These are phyloP conservation scores for Manis javanica DNA, from an alignment of 2,797 vertebrate genomes.

Conservation along the genomic window DNA sequence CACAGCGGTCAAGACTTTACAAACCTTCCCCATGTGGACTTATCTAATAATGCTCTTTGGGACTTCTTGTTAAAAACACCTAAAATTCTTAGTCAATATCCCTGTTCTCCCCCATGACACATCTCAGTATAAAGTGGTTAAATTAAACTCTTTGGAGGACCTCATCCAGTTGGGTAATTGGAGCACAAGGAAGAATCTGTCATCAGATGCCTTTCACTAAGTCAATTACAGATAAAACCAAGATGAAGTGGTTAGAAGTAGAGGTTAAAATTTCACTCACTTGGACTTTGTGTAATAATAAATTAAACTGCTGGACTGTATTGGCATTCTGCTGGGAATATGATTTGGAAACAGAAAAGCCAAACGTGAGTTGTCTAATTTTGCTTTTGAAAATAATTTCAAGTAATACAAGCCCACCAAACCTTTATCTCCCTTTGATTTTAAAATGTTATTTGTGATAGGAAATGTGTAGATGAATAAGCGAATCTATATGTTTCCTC, in stretches of 20 bases:
- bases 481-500: background rate
- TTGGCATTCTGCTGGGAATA: constrained; percentile 61
- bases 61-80: constrained; percentile 68
- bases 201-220: constrained; percentile 58
- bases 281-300: constrained; percentile 74
- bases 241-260: constrained; percentile 68
- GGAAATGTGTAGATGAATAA: background rate
- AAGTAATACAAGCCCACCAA: constrained; percentile 40
- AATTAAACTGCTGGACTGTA: constrained; percentile 79
- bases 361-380: constrained; percentile 69
- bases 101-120: constrained; percentile 4
- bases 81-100: constrained; percentile 60
- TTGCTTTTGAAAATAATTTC: constrained; percentile 65
- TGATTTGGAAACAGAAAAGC: constrained; percentile 73
- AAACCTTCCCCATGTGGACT: constrained; percentile 26
- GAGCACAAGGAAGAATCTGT: constrained; percentile 64
- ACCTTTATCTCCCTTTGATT: background rate
- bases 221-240: constrained; percentile 81
- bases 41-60: background rate
- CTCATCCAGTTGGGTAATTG: constrained; percentile 35
- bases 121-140: constrained; percentile 53
- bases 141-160: constrained; percentile 35
- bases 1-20: constrained; percentile 54
- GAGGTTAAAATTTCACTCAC: constrained; percentile 81
- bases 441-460: background rate